Evolutionary conservation across 1,140 invertebrate genomes (phyloP).

Genomic region (Xylocopa sonorina): DNA sequence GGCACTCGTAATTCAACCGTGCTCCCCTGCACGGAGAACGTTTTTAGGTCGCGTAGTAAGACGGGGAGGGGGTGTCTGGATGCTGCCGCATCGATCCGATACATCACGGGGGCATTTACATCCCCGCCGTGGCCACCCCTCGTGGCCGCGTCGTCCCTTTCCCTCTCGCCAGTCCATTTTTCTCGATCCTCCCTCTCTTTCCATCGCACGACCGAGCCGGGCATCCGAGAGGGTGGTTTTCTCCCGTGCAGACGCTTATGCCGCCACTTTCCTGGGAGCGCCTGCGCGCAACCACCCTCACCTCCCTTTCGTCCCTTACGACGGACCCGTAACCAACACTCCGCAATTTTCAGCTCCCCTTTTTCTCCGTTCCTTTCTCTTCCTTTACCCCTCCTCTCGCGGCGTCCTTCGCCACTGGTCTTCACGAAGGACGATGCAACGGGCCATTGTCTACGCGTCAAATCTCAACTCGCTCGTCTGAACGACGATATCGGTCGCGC

Average conservation of each 20-base stretch:
- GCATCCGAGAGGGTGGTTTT: conserved; percentile 62
- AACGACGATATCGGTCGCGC: conserved; percentile 8
- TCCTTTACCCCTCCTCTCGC: conserved; percentile 52
- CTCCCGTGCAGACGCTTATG: conserved; percentile 67
- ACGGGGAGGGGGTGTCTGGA: conserved; percentile 75
- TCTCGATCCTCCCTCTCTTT: conserved; percentile 39
- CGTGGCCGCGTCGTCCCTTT: conserved; percentile 38
- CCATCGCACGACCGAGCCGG: conserved; percentile 29
- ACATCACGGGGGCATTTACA: conserved; percentile 82
- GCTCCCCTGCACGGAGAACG: conserved; percentile 70
- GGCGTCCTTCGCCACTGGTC: neutral
- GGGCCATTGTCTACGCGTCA: conserved; percentile 78
- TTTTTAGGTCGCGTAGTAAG: conserved; percentile 82
- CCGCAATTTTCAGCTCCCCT: conserved; percentile 24
- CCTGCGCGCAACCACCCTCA: conserved; percentile 56
- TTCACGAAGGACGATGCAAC: conserved; percentile 58
- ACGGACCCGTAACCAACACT: conserved; percentile 33
- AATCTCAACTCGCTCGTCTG: conserved; percentile 70
- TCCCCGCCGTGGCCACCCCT: conserved; percentile 68
- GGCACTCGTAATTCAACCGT: conserved; percentile 63
- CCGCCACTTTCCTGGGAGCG: conserved; percentile 66
- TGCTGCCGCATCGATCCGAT: conserved; percentile 82
- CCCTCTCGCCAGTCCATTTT: conserved; percentile 30
- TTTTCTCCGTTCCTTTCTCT: conserved; percentile 27
- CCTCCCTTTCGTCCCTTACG: conserved; percentile 41